Evolutionary conservation across 1,140 invertebrate species (phyloP).

Genomic region (Chironomus striatipennis): DNA sequence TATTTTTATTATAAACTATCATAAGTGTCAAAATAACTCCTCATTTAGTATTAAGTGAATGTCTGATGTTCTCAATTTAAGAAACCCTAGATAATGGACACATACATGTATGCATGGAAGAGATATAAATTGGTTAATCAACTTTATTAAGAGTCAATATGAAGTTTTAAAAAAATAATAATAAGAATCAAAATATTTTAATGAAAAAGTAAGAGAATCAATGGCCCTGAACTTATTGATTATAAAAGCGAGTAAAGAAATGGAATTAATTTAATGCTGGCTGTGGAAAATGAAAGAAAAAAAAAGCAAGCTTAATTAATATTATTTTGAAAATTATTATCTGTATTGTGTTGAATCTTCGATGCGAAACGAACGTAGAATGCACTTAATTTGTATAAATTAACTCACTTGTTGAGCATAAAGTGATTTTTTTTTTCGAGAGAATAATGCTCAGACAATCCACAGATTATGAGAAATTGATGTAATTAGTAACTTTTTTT

Average conservation of each 20-base stretch:
- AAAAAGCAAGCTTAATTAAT: not conserved
- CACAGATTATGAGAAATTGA: not conserved
- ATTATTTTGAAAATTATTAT: too few species aligned
- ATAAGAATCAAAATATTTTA: not conserved
- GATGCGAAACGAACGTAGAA: not conserved
- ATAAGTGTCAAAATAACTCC: too few species aligned
- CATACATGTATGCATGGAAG: not conserved
- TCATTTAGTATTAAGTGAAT: too few species aligned
- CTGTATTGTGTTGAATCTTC: too few species aligned
- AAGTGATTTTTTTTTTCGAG: too few species aligned
- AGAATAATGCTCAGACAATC: not conserved
- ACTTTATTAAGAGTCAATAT: slow-evolving; percentile 3
- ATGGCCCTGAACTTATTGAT: slow-evolving; percentile 12
- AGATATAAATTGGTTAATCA: not conserved
- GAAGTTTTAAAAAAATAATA: not conserved
- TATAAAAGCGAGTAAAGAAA: not conserved
- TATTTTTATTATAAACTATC: too few species aligned
- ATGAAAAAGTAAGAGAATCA: not conserved
- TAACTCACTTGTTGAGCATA: not conserved
- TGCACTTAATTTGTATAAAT: slow-evolving; percentile 8
- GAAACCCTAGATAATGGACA: not conserved
- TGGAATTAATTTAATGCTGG: too few species aligned
- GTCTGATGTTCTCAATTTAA: too few species aligned
- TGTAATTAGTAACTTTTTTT: not conserved
- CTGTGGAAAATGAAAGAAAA: too few species aligned